Evolutionary conservation across 2,797 vertebrate species (phyloP).

Genomic region (Premnoplex brunnescens): DNA sequence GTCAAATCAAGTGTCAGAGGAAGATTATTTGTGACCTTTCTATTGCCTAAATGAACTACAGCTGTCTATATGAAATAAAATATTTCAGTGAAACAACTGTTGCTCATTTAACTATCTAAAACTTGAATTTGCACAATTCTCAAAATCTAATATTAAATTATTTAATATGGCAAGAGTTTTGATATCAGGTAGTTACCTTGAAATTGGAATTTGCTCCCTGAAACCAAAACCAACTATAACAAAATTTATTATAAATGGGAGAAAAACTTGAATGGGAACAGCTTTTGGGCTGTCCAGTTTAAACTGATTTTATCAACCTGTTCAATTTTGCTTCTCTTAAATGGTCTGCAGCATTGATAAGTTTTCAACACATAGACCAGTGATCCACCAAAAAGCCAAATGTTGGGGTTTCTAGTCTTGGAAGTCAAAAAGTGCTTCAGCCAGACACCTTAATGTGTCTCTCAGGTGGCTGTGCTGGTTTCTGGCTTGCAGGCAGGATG

Average conservation of each 20-base stretch:
- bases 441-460: too few species aligned
- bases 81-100: neutral
- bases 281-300: neutral
- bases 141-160: neutral
- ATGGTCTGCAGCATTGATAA: neutral
- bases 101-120: neutral
- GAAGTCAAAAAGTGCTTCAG: neutral
- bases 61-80: conserved; percentile 54
- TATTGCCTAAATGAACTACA: conserved; percentile 41
- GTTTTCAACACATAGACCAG: neutral
- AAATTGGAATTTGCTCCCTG: neutral
- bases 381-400: neutral
- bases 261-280: neutral
- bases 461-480: accelerated
- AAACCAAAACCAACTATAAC: neutral
- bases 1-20: conserved; percentile 19
- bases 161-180: neutral
- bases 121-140: neutral
- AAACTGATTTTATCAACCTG: neutral
- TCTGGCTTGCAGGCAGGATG: accelerated
- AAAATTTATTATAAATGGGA: neutral
- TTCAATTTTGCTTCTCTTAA: neutral
- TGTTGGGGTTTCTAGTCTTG: neutral
- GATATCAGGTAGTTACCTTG: neutral
- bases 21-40: conserved; percentile 36